phyloP scores from a whole-genome alignment of 2,888 invertebrate species.

The Dryadula phaetusa region DNA sequence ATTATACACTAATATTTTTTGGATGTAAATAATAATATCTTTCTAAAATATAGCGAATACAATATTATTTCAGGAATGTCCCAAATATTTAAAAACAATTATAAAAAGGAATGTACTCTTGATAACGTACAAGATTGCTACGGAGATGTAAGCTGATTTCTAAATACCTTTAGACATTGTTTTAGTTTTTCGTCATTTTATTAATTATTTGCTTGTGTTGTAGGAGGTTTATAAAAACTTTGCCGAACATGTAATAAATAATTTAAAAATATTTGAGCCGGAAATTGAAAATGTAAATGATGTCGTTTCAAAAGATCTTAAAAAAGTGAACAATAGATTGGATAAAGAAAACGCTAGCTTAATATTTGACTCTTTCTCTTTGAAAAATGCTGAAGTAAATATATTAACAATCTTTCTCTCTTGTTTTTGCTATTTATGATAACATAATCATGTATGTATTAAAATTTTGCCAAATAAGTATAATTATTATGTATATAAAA shows the following conservation, averaged over 20 bases:
- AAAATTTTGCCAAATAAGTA: too few species aligned
- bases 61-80: conserved; percentile 69
- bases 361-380: conserved; percentile 61
- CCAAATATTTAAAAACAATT: conserved; percentile 72
- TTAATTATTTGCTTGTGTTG: conserved; percentile 46
- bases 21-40: too few species aligned
- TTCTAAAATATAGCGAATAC: background rate
- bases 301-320: conserved; percentile 54
- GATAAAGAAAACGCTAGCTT: conserved; percentile 61
- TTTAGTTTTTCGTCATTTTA: background rate
- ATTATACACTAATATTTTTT: too few species aligned
- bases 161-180: background rate
- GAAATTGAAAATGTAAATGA: conserved; percentile 59
- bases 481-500: too few species aligned
- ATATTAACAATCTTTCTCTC: background rate
- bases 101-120: conserved; percentile 52
- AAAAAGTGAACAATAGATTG: conserved; percentile 60
- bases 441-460: background rate
- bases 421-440: background rate
- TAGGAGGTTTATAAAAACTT: conserved; percentile 75
- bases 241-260: conserved; percentile 72
- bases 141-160: conserved; percentile 59
- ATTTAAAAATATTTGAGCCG: conserved; percentile 71
- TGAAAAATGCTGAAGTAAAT: conserved; percentile 62
- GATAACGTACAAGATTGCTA: conserved; percentile 62